Conservation (phyloP, 2,113 vertebrate species). For the Microtus pennsylvanicus region DNA sequence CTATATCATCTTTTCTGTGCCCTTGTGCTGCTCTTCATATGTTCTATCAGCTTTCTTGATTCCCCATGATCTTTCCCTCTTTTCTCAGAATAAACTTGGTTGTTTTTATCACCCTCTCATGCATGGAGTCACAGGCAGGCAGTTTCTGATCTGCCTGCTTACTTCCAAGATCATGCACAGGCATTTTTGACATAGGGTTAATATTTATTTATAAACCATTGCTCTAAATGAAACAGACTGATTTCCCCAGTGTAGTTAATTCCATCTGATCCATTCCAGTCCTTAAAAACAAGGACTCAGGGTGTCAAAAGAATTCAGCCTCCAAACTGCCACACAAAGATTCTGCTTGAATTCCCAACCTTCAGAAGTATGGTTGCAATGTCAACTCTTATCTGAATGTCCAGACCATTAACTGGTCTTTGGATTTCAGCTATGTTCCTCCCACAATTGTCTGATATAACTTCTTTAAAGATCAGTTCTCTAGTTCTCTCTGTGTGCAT, state of each 20-base stretch:
- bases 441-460: not conserved
- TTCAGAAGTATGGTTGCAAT: not conserved
- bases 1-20: not conserved
- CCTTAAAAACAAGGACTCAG: not conserved
- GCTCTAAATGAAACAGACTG: not conserved
- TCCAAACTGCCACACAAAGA: not conserved
- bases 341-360: not conserved
- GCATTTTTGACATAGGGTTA: not conserved
- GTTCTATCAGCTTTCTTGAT: not conserved
- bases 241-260: not conserved
- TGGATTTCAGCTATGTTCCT: not conserved
- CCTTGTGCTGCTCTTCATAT: too few relatives aligned
- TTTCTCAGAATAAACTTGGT: not conserved
- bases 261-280: not conserved
- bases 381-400: not conserved
- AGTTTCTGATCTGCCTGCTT: not conserved
- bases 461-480: not conserved
- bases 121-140: not conserved
- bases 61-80: not conserved
- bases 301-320: not conserved
- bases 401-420: not conserved
- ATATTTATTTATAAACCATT: conserved; percentile 7
- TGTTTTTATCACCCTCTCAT: not conserved
- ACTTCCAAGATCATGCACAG: not conserved
- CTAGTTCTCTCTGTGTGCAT: not conserved